Conservation (phyloP, 2,113 vertebrate species). For the Caranx melampygus region DNA sequence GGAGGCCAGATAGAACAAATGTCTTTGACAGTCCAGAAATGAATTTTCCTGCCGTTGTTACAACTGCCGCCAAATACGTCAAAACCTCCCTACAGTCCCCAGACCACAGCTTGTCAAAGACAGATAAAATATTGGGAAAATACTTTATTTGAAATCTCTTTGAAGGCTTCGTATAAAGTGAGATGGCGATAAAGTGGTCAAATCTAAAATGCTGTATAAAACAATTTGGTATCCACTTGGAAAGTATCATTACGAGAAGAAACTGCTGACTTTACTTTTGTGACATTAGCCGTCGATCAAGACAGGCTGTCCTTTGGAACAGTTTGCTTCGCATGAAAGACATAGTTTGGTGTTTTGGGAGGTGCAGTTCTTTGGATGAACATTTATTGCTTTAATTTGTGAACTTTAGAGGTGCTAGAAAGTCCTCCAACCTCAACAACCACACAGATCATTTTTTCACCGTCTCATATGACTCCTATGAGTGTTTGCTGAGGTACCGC, state of each 20-base stretch:
- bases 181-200: conserved; percentile 33
- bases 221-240: conserved; percentile 17
- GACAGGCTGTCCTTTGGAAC: neutral
- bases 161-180: conserved; percentile 38
- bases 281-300: neutral
- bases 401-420: too few relatives aligned
- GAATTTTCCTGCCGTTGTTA: conserved; percentile 74
- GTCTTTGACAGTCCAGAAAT: conserved; percentile 74
- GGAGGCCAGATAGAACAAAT: conserved; percentile 72
- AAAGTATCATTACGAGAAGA: neutral
- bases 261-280: neutral
- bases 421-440: too few relatives aligned
- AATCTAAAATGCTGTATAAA: conserved; percentile 22
- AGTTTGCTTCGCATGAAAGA: neutral
- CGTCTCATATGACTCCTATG: too few relatives aligned
- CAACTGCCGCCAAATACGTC: conserved; percentile 69
- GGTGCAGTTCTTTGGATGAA: too few relatives aligned
- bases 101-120: conserved; percentile 63
- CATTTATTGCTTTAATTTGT: too few relatives aligned
- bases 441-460: too few relatives aligned
- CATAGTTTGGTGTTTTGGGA: too few relatives aligned
- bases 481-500: too few relatives aligned
- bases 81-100: conserved; percentile 63
- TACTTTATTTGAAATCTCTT: conserved; percentile 48
- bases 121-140: conserved; percentile 62